Conservation (phyloP, 1,140 invertebrate species). For the Leptopilina boulardi region DNA sequence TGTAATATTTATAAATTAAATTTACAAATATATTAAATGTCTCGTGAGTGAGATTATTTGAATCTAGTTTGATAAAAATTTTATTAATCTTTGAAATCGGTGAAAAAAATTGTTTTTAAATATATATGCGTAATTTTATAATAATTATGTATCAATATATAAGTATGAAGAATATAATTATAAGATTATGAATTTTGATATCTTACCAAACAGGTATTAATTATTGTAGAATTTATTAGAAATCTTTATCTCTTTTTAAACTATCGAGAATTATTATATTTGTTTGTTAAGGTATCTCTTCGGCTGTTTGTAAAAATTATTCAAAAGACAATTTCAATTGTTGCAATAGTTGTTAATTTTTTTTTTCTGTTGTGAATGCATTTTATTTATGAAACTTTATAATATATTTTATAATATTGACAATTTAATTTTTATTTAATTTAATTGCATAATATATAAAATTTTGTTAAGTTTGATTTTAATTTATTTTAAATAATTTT, state of each 20-base stretch:
- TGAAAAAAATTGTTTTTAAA: no score
- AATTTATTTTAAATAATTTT: conserved; percentile 22
- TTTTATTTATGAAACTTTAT: not conserved
- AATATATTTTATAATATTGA: not conserved
- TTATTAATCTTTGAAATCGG: no score
- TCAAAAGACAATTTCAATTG: no score
- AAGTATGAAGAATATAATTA: no score
- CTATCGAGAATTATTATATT: not conserved
- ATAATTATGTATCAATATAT: no score
- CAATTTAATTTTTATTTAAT: not conserved
- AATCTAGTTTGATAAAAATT: no score
- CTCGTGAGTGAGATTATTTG: no score
- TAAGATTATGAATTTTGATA: conserved; percentile 47
- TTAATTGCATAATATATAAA: conserved; percentile 26
- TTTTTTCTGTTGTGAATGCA: no score
- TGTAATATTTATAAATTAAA: conserved; percentile 38
- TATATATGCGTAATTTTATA: no score
- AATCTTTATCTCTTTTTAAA: not conserved
- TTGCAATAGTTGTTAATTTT: no score
- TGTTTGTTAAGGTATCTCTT: not conserved
- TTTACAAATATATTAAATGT: no score
- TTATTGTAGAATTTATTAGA: conserved; percentile 34
- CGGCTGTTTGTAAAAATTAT: no score
- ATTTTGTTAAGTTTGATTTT: conserved; percentile 43
- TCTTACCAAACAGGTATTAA: conserved; percentile 66